Base-by-base conservation (phyloP, 2,797 vertebrate species). In the Chloroceryle amazona region DNA sequence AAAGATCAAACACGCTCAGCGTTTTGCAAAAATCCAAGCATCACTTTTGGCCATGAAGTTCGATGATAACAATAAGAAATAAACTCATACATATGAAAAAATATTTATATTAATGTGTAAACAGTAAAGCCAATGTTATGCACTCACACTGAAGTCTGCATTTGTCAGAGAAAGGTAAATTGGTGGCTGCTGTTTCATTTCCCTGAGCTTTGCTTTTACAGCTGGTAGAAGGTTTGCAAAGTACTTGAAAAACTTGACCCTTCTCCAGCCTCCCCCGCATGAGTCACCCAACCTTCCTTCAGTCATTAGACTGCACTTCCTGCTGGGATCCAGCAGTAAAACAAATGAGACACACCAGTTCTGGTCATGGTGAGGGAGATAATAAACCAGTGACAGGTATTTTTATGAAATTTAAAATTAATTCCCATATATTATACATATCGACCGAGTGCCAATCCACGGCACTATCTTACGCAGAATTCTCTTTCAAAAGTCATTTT, bases 191-290 rank as follows among this genome's bases (percentile, higher is more conserved):
- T 19, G 1, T 74, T 93, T 85, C 65, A 67, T 78, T 96, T 96
- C 75, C 81, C 81, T 61, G 35, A 49, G 67, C 92, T 94, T 96
- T 97, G 96, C 94, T 95, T 97, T 96, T 96, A 96, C 90, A 97
- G 97, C 94, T 97, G 96, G 92, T 83, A 93, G 62, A 93, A 87
- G 94, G 81, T 66, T 95, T 97, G 95, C 74, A 84, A 95, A 96
- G 61, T 74, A 92, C 96, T 97, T 90, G 61, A 96, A 97, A 98
- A 98, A 96, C 95, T 94, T 97, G 97, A 97, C 97, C 97, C 97
- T 95, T 96, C 95, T 97, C 93, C 93, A 91, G 93, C 93, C 96
- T 97, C 97, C 97, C 95, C 96, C 76, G 35, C 94, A 95, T 96
- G 97, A 97, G 93, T 96, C 96, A 97, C 92, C 90, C 76, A 97